These are phyloP conservation scores for Halichoeres trimaculatus DNA, from an alignment of 2,113 vertebrate species.

Conservation along the genomic window DNA sequence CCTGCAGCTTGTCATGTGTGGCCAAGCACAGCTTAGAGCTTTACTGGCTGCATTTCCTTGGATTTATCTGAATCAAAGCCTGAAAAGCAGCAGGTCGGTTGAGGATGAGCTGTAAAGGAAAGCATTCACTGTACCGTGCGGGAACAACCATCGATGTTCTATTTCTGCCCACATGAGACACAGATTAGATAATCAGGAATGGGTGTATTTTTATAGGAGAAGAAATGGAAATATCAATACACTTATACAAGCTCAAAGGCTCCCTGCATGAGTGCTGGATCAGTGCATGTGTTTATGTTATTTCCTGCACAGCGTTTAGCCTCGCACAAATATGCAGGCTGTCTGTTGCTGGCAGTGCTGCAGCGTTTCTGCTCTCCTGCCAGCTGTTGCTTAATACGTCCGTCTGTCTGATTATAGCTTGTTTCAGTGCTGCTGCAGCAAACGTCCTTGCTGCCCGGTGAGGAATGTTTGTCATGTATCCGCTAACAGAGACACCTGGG, in stretches of 20 bases:
- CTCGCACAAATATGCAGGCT: constrained; percentile 23
- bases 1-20: constrained; percentile 2
- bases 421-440: constrained; percentile 49
- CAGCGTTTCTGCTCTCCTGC: constrained; percentile 36
- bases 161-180: constrained; percentile 53
- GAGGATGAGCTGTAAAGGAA: constrained; percentile 16
- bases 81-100: constrained; percentile 7
- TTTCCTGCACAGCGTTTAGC: constrained; percentile 3
- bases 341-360: constrained; percentile 25
- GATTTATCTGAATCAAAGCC: constrained; percentile 37
- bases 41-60: constrained; percentile 12
- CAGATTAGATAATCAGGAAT: constrained; percentile 60
- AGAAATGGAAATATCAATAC: constrained; percentile 54
- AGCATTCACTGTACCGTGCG: constrained; percentile 6
- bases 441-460: constrained; percentile 50
- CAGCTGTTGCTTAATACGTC: constrained; percentile 67
- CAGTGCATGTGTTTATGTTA: constrained; percentile 9
- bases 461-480: constrained; percentile 47
- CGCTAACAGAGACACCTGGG: constrained; percentile 56
- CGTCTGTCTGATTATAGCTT: constrained; percentile 57
- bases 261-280: constrained; percentile 15
- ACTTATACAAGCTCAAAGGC: constrained; percentile 33
- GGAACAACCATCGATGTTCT: constrained; percentile 45
- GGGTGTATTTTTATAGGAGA: constrained; percentile 34
- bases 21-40: not conserved